Conservation (phyloP, 2,113 vertebrate genomes). For the human region GRCh38 chr11:32775501-32776000, state of each 20-base stretch:
- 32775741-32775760: not conserved
- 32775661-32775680: not conserved
- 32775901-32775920: constrained; percentile 23
- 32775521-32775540: not conserved
- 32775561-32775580: constrained; percentile 29
- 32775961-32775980: not conserved
- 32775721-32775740: constrained; percentile 3
- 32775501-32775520: not conserved
- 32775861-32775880: not conserved
- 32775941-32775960: not conserved
- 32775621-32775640: constrained; percentile 32
- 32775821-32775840: not conserved
- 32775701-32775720: not conserved
- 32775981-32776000: constrained; percentile 34
- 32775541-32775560: not conserved
- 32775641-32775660: not conserved
- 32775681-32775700: not conserved
- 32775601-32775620: not conserved
- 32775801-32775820: not conserved
- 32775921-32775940: constrained; percentile 1
- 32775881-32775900: not conserved
- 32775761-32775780: not conserved
- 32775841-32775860: not conserved
- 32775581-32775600: not conserved
- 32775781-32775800: constrained; percentile 17